phyloP scores from a whole-genome alignment of 2,113 vertebrate species.

The Xiphorhynchus elegans region DNA sequence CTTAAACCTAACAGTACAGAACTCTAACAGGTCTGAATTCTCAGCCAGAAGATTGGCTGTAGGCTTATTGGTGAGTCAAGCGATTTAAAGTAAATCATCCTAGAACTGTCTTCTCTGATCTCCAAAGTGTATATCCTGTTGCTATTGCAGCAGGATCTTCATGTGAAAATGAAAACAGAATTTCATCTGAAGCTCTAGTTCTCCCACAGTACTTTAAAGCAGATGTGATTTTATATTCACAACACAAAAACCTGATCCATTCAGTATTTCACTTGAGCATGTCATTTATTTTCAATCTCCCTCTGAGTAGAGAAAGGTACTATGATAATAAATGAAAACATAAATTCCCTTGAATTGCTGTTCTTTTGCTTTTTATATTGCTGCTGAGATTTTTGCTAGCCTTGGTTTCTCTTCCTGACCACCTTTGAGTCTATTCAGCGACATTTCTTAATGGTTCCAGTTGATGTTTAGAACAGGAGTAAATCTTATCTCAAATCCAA shows the following conservation, averaged over 20 bases:
- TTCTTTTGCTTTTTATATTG: slow-evolving; percentile 26
- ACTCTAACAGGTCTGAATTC: not conserved
- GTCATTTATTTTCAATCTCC: slow-evolving; percentile 57
- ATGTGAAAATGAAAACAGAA: slow-evolving; percentile 10
- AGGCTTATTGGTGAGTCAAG: not conserved
- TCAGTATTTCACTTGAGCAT: slow-evolving; percentile 39
- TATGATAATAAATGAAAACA: slow-evolving; percentile 64
- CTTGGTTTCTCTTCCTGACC: not conserved
- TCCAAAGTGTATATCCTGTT: not conserved
- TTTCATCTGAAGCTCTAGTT: not conserved
- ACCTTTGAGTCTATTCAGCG: not conserved
- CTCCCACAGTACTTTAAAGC: slow-evolving; percentile 14
- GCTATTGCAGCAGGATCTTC: not conserved
- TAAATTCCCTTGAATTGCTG: slow-evolving; percentile 53
- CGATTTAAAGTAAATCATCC: not conserved
- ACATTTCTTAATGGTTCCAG: not conserved
- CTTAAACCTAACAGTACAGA: not conserved
- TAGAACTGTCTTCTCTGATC: not conserved
- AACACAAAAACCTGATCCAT: slow-evolving; percentile 39
- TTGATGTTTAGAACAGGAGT: not conserved
- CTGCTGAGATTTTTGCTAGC: slow-evolving; percentile 3
- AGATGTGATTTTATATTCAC: slow-evolving; percentile 24
- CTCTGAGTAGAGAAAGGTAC: slow-evolving; percentile 11
- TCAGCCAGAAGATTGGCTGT: not conserved
- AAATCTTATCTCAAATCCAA: not conserved